These are phyloP conservation scores for Bagarius yarrelli DNA, from an alignment of 2,113 vertebrate genomes.

Conservation along the genomic window DNA sequence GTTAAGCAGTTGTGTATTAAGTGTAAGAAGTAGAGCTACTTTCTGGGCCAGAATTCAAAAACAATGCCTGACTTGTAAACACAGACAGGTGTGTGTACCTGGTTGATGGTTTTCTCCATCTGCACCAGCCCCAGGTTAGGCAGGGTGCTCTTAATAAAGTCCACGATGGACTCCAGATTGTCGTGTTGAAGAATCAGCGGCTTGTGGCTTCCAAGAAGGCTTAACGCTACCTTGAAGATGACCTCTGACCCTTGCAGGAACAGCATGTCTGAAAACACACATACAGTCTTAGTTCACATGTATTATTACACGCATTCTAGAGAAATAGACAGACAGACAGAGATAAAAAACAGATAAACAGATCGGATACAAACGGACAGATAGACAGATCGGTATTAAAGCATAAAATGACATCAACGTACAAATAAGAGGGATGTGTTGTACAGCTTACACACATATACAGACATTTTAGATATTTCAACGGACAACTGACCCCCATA, in stretches of 20 bases:
- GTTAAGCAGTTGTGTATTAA: not conserved
- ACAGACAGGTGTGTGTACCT: constrained; percentile 71
- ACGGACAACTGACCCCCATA: constrained; percentile 44
- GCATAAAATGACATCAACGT: not conserved
- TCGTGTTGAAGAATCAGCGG: constrained; percentile 86
- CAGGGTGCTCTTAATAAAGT: constrained; percentile 90
- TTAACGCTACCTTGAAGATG: constrained; percentile 95
- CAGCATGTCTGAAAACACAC: constrained; percentile 80
- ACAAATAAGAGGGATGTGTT: not conserved
- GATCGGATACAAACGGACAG: too few relatives aligned
- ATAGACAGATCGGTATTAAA: not conserved
- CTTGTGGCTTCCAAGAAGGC: constrained; percentile 89
- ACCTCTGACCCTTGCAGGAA: constrained; percentile 93
- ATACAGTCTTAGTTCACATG: not conserved
- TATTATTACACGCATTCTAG: not conserved
- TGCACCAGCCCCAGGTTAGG: constrained; percentile 85
- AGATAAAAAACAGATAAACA: too few relatives aligned
- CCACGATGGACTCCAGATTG: constrained; percentile 91
- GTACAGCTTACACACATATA: not conserved
- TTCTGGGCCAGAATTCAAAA: not conserved
- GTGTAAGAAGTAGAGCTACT: not conserved
- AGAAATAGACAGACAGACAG: not conserved
- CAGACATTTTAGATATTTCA: not conserved
- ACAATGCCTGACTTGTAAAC: not conserved
- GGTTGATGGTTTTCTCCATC: constrained; percentile 92